Conservation (phyloP, 2,797 vertebrate genomes). For the Anguilla megastoma region DNA sequence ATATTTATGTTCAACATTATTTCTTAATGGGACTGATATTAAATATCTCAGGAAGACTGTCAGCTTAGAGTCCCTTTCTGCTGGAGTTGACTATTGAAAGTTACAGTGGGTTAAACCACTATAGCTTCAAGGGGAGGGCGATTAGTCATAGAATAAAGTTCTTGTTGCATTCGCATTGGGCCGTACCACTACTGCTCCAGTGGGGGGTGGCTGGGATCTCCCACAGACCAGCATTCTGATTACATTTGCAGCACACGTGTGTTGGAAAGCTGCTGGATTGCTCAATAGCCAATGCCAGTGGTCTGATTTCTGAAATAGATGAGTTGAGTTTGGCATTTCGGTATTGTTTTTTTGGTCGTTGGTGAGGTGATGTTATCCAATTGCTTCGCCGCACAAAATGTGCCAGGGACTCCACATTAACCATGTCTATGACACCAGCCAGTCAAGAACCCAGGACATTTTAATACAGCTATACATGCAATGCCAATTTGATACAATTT, state of each 20-base stretch:
- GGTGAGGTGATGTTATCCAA: too few relatives aligned
- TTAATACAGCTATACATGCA: too few relatives aligned
- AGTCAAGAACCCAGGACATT: too few relatives aligned
- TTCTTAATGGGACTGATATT: neutral
- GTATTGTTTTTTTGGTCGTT: too few relatives aligned
- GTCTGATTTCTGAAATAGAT: too few relatives aligned
- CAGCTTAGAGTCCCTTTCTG: neutral
- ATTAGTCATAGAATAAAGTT: neutral
- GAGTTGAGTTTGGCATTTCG: too few relatives aligned
- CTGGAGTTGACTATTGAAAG: neutral
- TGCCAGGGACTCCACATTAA: too few relatives aligned
- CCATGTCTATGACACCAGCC: too few relatives aligned
- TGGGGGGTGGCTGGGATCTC: neutral
- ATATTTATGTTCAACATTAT: neutral
- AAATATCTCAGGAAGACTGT: neutral
- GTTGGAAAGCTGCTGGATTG: neutral
- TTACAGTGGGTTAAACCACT: neutral
- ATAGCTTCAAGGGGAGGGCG: neutral
- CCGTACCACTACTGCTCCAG: neutral
- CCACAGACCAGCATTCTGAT: neutral
- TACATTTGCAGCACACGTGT: neutral
- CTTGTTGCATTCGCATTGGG: neutral
- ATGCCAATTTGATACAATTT: too few relatives aligned
- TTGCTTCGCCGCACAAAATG: too few relatives aligned
- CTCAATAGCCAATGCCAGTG: neutral